phyloP scores from a whole-genome alignment of 2,888 invertebrate species.

The Acrobeloides nanus region DNA sequence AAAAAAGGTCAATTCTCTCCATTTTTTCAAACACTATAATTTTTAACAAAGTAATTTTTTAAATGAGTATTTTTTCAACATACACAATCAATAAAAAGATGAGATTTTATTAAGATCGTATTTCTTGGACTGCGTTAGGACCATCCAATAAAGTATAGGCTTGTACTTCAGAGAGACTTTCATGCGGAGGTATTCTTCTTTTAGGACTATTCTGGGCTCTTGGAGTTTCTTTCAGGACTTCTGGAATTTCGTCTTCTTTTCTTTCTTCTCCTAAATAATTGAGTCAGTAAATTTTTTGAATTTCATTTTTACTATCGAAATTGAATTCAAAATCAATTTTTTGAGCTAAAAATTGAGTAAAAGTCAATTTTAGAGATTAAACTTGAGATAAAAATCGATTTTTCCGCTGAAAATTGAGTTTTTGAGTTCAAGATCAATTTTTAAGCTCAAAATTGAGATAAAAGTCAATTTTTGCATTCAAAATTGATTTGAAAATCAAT shows the following conservation, averaged over 20 bases:
- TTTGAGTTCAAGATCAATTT: no score
- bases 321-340: no score
- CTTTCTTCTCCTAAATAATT: no score
- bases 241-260: constrained; percentile 7
- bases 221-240: constrained; percentile 5
- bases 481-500: no score
- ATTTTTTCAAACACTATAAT: not conserved
- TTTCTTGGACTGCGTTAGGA: constrained; percentile 23
- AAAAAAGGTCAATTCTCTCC: not conserved
- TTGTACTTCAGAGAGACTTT: constrained; percentile 23
- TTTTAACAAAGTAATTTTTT: not conserved
- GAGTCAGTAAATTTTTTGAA: no score
- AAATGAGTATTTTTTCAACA: not conserved
- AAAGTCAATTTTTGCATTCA: no score
- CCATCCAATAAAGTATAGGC: constrained; percentile 25
- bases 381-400: no score
- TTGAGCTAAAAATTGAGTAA: no score
- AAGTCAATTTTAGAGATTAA: no score
- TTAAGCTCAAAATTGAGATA: no score
- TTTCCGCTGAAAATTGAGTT: no score
- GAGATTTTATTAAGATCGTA: constrained; percentile 12
- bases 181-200: constrained; percentile 19
- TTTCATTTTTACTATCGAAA: no score
- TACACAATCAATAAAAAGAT: not conserved
- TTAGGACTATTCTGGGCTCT: constrained; percentile 16